phyloP scores from a whole-genome alignment of 2,113 vertebrate genomes.

The Aegotheles bennettii region DNA sequence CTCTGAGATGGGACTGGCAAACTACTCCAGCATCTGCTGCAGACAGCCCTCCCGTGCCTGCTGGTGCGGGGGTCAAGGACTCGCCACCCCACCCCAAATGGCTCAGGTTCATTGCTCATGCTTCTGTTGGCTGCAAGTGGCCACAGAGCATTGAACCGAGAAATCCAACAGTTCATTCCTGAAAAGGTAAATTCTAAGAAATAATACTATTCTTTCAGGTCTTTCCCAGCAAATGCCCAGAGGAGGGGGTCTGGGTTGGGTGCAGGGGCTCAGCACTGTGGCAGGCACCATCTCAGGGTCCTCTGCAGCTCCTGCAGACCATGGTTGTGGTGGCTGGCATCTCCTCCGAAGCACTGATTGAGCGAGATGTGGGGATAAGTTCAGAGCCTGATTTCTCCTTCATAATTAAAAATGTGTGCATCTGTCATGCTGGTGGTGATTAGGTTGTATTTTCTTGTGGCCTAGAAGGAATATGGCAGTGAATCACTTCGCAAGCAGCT shows the following conservation, averaged over 20 bases:
- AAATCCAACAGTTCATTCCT: background rate
- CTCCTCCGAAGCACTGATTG: slow-evolving; percentile 6
- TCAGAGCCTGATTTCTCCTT: slow-evolving; percentile 51
- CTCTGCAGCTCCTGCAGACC: background rate
- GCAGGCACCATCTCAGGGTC: background rate
- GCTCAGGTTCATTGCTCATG: fast-evolving
- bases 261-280: background rate
- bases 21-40: background rate
- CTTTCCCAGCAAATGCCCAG: fast-evolving
- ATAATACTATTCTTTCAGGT: background rate
- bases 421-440: slow-evolving; percentile 48
- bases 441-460: slow-evolving; percentile 53
- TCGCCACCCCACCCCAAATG: background rate
- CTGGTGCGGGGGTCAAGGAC: background rate
- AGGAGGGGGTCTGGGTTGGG: background rate
- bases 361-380: slow-evolving; percentile 30
- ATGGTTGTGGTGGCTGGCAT: background rate
- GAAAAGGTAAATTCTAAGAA: background rate
- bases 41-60: background rate
- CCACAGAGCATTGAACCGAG: background rate
- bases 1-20: background rate
- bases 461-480: slow-evolving; percentile 45
- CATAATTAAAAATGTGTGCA: slow-evolving; percentile 51
- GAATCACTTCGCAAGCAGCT: slow-evolving; percentile 50
- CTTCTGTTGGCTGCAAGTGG: background rate